These are phyloP conservation scores for Amyelois transitella DNA, from an alignment of 1,140 invertebrate genomes.

Conservation along the genomic window DNA sequence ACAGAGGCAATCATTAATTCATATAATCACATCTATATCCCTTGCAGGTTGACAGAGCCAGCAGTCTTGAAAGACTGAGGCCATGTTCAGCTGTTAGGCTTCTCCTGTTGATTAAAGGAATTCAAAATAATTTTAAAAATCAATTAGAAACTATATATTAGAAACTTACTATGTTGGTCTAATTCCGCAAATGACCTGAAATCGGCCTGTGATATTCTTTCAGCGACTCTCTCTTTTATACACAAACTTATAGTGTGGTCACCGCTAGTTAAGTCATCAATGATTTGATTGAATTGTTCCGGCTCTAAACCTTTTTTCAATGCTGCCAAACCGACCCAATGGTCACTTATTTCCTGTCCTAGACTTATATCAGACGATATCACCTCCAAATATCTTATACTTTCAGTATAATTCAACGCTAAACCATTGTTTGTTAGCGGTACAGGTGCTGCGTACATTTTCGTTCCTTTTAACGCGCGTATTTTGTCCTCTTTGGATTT, in stretches of 20 bases:
- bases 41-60: no score
- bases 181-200: conserved; percentile 47
- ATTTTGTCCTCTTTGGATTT: conserved; percentile 39
- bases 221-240: conserved; percentile 48
- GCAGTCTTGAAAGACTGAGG: no score
- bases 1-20: no score
- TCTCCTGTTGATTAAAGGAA: no score
- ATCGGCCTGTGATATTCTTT: conserved; percentile 49
- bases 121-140: no score
- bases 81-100: no score
- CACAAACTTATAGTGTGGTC: conserved; percentile 38
- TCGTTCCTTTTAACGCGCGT: conserved; percentile 33
- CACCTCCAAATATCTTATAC: conserved; percentile 72
- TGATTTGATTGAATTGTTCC: conserved; percentile 46
- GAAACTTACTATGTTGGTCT: conserved; percentile 39
- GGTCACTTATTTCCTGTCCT: conserved; percentile 48
- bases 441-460: conserved; percentile 58
- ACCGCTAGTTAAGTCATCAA: conserved; percentile 42
- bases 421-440: conserved; percentile 56
- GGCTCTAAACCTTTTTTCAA: conserved; percentile 34
- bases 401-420: conserved; percentile 75
- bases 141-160: not conserved
- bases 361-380: conserved; percentile 59
- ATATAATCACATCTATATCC: no score
- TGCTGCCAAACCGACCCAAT: conserved; percentile 50